Evolutionary conservation across 2,797 vertebrate genomes (phyloP).

Genomic region (Basileuterus tristriatus): DNA sequence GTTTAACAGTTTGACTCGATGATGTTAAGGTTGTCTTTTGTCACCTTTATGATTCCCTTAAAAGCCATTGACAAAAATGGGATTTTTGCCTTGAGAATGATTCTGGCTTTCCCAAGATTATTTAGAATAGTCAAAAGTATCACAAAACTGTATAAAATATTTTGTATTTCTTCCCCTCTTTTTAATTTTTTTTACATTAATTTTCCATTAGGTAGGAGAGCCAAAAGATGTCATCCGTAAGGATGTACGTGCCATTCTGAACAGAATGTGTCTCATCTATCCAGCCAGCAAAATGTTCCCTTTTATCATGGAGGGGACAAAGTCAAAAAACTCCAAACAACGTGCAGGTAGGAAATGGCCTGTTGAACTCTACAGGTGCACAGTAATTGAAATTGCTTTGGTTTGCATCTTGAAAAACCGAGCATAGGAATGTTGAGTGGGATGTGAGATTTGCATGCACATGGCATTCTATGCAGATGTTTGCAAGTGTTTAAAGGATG

Average conservation of each 20-base stretch:
- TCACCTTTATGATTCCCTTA: not conserved
- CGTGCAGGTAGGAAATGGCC: slow-evolving; percentile 83
- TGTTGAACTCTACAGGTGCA: not conserved
- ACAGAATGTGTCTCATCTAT: slow-evolving; percentile 93
- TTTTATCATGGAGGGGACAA: slow-evolving; percentile 96
- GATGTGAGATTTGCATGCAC: not conserved
- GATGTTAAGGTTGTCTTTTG: not conserved
- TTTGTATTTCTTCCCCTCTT: not conserved
- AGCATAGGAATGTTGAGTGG: not conserved
- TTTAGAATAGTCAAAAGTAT: not conserved
- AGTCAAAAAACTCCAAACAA: slow-evolving; percentile 98
- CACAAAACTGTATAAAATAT: not conserved
- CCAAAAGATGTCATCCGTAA: slow-evolving; percentile 95
- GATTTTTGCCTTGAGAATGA: not conserved
- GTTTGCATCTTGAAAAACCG: not conserved
- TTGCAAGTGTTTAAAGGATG: not conserved
- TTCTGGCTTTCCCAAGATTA: not conserved
- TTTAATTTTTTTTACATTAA: not conserved
- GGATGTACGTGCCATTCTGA: slow-evolving; percentile 92
- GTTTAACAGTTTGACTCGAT: rapidly evolving
- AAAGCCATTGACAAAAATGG: not conserved
- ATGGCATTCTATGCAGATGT: not conserved
- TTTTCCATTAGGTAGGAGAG: slow-evolving; percentile 87
- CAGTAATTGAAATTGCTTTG: not conserved
- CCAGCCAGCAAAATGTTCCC: slow-evolving; percentile 96